Percentiles rank a stretch among this genome's conserved stretches.
Evolutionary conservation across 2,888 invertebrate species (phyloP).

Genomic region (Harmothoe impar): DNA sequence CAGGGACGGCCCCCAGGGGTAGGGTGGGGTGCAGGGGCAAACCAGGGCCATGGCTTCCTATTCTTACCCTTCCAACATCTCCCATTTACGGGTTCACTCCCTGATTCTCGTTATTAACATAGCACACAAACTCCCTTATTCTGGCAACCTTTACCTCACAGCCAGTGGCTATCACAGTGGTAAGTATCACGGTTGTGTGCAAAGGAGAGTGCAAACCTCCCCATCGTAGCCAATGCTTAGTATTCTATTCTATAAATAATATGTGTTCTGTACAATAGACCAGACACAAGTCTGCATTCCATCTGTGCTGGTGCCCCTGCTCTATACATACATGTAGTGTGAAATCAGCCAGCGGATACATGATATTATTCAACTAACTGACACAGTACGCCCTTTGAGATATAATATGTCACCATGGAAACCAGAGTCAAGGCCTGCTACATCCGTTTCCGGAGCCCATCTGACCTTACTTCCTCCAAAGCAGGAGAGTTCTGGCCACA

Average conservation of each 20-base stretch:
- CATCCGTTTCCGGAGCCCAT: constrained; percentile 19
- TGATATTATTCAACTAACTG: background rate
- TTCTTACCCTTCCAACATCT: background rate
- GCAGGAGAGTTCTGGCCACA: constrained; percentile 27
- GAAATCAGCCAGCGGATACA: background rate
- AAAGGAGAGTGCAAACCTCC: too few relatives aligned
- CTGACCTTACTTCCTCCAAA: constrained; percentile 27
- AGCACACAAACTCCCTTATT: too few relatives aligned
- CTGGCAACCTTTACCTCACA: too few relatives aligned
- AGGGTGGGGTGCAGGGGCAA: background rate
- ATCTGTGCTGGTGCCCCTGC: too few relatives aligned
- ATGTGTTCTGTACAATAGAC: too few relatives aligned
- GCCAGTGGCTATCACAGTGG: too few relatives aligned
- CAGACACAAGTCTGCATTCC: too few relatives aligned
- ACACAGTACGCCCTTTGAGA: background rate
- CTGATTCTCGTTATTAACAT: background rate
- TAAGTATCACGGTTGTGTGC: too few relatives aligned
- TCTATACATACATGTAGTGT: background rate
- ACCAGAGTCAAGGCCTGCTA: background rate
- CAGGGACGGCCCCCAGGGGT: background rate
- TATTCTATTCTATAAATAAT: too few relatives aligned
- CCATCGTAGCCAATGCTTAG: too few relatives aligned
- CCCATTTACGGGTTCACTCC: background rate
- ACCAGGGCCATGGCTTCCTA: background rate
- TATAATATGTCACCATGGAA: background rate